Evolutionary conservation across 2,888 invertebrate genomes (phyloP).

Genomic region (Ophion slaviceki): DNA sequence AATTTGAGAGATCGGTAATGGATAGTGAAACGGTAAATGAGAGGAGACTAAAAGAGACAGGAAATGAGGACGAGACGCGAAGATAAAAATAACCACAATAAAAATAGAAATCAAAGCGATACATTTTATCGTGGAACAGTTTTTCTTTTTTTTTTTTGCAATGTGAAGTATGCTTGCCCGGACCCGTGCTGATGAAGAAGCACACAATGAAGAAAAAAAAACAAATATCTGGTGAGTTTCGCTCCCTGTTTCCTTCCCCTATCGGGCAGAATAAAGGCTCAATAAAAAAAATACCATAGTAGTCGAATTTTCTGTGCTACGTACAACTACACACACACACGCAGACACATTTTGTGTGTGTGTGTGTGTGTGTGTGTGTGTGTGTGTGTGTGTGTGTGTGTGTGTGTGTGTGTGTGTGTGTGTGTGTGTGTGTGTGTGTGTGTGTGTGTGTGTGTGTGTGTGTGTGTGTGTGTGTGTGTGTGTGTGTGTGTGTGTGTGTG

Average conservation of each 20-base stretch:
- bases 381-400: neutral
- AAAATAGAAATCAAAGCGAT: constrained; percentile 8
- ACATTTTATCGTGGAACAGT: constrained; percentile 39
- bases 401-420: neutral
- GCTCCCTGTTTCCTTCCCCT: neutral
- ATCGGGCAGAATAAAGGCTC: constrained; percentile 26
- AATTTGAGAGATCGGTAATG: no score
- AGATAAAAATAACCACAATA: neutral
- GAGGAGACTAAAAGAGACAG: neutral
- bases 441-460: neutral
- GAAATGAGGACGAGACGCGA: neutral
- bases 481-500: neutral
- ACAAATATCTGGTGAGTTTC: neutral
- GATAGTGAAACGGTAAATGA: neutral
- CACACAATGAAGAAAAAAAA: neutral
- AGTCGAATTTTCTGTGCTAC: constrained; percentile 24
- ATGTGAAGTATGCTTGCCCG: constrained; percentile 13
- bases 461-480: neutral
- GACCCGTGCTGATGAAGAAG: constrained; percentile 13
- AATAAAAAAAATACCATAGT: neutral
- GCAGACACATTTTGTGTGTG: neutral
- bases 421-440: neutral
- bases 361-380: neutral
- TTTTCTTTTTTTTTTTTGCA: neutral
- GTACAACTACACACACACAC: neutral